A percentile compares a stretch with the other conserved stretches of the same genome.
Evolutionary conservation across 2,797 vertebrate genomes (phyloP).

Genomic region (Enteromius thamalakanensis): DNA sequence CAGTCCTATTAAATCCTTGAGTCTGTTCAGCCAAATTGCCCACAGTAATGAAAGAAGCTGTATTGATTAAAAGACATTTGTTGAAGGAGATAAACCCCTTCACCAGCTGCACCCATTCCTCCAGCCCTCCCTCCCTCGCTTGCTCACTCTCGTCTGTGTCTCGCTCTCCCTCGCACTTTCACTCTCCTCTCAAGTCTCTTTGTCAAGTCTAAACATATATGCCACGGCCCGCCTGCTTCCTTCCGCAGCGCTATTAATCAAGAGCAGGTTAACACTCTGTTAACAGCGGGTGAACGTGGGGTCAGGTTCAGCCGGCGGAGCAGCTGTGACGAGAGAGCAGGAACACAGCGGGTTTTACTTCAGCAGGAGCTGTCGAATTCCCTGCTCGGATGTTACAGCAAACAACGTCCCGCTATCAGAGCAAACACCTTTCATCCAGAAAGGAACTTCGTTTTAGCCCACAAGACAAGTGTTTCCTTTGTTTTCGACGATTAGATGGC

Average conservation of each 20-base stretch:
- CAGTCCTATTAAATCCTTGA: background rate
- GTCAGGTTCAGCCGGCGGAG: constrained; percentile 53
- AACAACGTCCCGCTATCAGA: constrained; percentile 80
- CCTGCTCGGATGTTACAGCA: constrained; percentile 85
- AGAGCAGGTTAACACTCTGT: constrained; percentile 62
- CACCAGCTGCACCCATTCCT: constrained; percentile 89
- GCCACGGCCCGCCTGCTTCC: constrained; percentile 28
- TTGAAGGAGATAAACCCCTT: constrained; percentile 81
- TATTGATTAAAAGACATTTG: constrained; percentile 68
- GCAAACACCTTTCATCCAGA: constrained; percentile 68
- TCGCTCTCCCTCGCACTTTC: constrained; percentile 42
- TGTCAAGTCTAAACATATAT: constrained; percentile 49
- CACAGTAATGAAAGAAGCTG: constrained; percentile 32
- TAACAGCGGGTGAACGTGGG: constrained; percentile 52
- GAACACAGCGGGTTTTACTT: constrained; percentile 66
- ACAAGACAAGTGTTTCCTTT: constrained; percentile 56
- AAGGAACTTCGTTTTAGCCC: constrained; percentile 24
- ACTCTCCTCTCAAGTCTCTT: constrained; percentile 33
- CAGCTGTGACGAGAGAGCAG: constrained; percentile 54
- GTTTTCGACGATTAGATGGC: constrained; percentile 28
- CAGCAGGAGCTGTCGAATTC: constrained; percentile 82
- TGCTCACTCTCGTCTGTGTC: constrained; percentile 21
- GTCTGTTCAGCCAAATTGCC: constrained; percentile 13
- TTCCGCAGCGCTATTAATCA: constrained; percentile 52
- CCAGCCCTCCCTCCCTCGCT: constrained; percentile 68